Percentiles rank a stretch among this genome's conserved stretches.
phyloP scores from a whole-genome alignment of 2,888 invertebrate species.

The Dryobotodes eremita region DNA sequence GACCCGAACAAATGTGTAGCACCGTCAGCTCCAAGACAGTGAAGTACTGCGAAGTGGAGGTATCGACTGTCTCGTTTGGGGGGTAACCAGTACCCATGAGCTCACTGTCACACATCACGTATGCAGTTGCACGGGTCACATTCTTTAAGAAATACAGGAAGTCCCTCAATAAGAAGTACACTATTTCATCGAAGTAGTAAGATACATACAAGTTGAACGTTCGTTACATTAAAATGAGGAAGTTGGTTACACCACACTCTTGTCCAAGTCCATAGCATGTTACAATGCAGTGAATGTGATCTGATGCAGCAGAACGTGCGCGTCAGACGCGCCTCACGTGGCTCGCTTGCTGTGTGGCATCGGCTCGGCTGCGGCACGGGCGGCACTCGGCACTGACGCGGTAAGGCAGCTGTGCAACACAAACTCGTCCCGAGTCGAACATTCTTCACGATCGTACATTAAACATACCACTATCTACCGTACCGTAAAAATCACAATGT shows the following conservation, averaged over 20 bases:
- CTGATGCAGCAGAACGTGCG: not conserved
- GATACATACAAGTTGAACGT: slow-evolving; percentile 1
- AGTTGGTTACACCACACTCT: not conserved
- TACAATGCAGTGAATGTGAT: not conserved
- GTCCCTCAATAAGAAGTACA: slow-evolving; percentile 5
- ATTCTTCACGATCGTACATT: slow-evolving; percentile 19
- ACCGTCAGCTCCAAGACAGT: not conserved
- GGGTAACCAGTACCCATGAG: not conserved
- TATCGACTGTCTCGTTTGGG: not conserved
- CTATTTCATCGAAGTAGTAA: slow-evolving; percentile 18
- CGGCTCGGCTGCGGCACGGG: not conserved
- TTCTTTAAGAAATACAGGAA: slow-evolving; percentile 8
- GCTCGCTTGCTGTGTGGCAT: not conserved
- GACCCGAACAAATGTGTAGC: not conserved
- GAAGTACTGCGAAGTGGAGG: not conserved
- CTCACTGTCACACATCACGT: not conserved
- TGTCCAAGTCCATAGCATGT: not conserved
- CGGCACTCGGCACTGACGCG: slow-evolving; percentile 14
- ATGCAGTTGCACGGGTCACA: not conserved
- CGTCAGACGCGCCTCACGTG: not conserved
- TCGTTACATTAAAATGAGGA: not conserved
- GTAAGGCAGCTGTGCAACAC: slow-evolving; percentile 42
- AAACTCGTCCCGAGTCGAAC: slow-evolving; percentile 14
- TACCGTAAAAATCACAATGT: slow-evolving; percentile 71
- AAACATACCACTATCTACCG: slow-evolving; percentile 48